phyloP scores from a whole-genome alignment of 2,113 vertebrate genomes.

The Oceanites oceanicus region DNA sequence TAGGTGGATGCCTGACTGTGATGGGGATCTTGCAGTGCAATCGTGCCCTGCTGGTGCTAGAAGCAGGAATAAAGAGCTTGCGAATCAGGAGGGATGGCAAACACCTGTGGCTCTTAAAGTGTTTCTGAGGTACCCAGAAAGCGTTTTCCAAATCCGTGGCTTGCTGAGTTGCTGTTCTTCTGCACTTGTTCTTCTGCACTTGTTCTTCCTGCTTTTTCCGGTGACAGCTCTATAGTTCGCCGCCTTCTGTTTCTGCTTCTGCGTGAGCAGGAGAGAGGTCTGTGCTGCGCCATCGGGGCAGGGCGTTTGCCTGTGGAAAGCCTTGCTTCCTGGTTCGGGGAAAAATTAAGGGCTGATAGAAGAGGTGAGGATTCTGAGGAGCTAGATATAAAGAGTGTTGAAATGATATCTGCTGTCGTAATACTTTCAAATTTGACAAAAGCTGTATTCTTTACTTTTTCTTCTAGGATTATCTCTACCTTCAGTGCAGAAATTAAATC shows the following conservation, averaged over 20 bases:
- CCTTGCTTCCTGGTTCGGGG: background rate
- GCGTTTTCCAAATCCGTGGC: background rate
- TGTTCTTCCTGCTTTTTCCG: background rate
- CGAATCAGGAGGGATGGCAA: background rate
- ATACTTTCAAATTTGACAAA: background rate
- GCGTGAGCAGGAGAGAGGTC: background rate
- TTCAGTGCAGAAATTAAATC: background rate
- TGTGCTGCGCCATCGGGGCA: background rate
- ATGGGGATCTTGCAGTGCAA: fast-evolving
- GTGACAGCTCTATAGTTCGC: background rate
- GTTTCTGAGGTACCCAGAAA: background rate
- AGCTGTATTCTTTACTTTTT: background rate
- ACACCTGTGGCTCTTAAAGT: background rate
- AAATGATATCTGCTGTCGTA: background rate
- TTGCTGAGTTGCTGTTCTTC: background rate
- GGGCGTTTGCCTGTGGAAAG: background rate
- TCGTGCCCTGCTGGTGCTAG: background rate
- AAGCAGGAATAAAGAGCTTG: background rate
- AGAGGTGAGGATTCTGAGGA: background rate
- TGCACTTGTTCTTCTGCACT: background rate
- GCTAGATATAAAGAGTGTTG: background rate
- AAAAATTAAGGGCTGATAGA: background rate
- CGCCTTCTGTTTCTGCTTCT: background rate
- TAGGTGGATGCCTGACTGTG: background rate
- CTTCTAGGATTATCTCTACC: background rate